These are phyloP conservation scores for Willowsia nigromaculata DNA, from an alignment of 2,888 invertebrate species.

Conservation along the genomic window DNA sequence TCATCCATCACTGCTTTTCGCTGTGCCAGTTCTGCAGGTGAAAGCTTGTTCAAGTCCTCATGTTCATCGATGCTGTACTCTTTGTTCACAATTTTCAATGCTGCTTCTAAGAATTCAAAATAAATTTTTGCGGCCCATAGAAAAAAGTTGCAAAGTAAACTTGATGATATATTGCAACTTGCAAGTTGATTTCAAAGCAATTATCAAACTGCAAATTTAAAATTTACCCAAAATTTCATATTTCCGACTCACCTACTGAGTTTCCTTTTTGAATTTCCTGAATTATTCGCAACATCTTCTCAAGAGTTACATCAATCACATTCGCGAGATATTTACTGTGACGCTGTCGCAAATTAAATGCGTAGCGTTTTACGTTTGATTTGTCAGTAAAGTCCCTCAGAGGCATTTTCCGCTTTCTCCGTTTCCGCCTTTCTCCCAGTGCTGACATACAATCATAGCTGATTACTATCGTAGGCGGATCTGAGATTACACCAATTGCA, in stretches of 20 bases:
- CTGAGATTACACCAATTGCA: slow-evolving; percentile 74
- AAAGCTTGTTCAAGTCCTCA: slow-evolving; percentile 82
- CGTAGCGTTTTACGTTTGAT: slow-evolving; percentile 80
- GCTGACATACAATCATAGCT: slow-evolving; percentile 61
- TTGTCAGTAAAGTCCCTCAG: slow-evolving; percentile 81
- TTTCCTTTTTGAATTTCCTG: slow-evolving; percentile 81
- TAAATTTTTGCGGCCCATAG: too few species aligned
- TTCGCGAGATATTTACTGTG: slow-evolving; percentile 80
- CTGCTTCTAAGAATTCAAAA: slow-evolving; percentile 79
- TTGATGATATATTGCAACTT: background rate
- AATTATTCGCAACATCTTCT: slow-evolving; percentile 81
- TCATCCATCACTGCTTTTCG: slow-evolving; percentile 82
- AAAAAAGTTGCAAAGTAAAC: too few species aligned
- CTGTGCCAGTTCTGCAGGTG: slow-evolving; percentile 80
- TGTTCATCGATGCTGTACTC: slow-evolving; percentile 81
- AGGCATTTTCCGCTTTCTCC: slow-evolving; percentile 81
- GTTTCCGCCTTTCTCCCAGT: slow-evolving; percentile 74
- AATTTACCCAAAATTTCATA: too few species aligned
- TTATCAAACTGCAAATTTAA: too few species aligned
- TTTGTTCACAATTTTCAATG: slow-evolving; percentile 79
- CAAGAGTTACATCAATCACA: slow-evolving; percentile 80
- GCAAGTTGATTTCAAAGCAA: too few species aligned
- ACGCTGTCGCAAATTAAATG: slow-evolving; percentile 80
- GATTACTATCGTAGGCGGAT: slow-evolving; percentile 76
- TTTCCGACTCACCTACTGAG: slow-evolving; percentile 43